Evolutionary conservation across 2,113 vertebrate genomes (phyloP), one percentile per base, ranked within the genome.

Genomic region (Myiozetetes cayanensis): DNA sequence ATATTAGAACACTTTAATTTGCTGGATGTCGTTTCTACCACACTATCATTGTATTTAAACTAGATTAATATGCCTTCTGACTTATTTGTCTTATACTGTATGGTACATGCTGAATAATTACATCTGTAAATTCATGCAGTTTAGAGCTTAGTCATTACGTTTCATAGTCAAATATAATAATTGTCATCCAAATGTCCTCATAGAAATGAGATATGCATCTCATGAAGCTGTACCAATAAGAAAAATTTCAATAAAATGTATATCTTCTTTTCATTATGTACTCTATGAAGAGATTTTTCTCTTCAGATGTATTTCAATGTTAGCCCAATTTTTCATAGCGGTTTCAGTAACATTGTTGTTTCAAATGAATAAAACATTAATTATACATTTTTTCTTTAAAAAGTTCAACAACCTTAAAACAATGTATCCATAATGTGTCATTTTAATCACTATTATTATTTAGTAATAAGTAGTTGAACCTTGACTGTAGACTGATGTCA

Each of bases 181-280:
- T 70, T 92, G 81, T 95, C 84, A 82, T 97, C 71, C 87, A 91
- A 50, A 61, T 92, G 73, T 74, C 89, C 80, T 89, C 35, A 41
- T 91, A 75, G 89, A 62, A 95, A 91, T 92, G 52, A 85, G 61
- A 44, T 52, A n/a, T 3, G 17, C 41, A 23, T 92, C 56, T 89
- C 28, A 65, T 44, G 62, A 94, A 37, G 65, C 61, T 85, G 39
- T 68, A 31, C 52, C 49, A 65, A 25, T 39, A 31, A 82, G 52
- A 58, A 79, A 72, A 87, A 94, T 58, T 75, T 95, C 87, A 91
- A 87, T 95, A 85, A 91, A 93, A 78, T 61, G 5, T 44, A 30
- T 66, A 14, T 85, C 61, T 47, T 80, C 58, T 80, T 92, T 49
- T 87, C 56, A 52, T 66, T 86, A 33, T 58, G 47, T 84, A 90